Percentiles rank a stretch among this genome's conserved stretches.
These are phyloP conservation scores for Zaprionus inermis DNA, from an alignment of 1,140 invertebrate species.

Conservation along the genomic window DNA sequence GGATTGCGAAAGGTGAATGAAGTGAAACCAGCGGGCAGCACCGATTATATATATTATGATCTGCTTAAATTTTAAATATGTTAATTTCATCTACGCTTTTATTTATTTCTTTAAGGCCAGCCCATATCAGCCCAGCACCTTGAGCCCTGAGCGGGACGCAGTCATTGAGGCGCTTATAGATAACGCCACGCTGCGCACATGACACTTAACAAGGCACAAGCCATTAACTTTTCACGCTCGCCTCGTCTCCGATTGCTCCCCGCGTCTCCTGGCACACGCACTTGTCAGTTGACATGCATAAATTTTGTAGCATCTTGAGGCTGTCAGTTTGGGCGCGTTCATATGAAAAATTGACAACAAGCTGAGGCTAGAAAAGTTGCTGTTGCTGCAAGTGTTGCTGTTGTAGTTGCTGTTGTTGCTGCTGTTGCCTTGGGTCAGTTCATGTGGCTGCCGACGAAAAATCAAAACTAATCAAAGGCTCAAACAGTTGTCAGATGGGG, in stretches of 20 bases:
- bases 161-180: conserved; percentile 53
- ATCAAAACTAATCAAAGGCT: conserved; percentile 72
- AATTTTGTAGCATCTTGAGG: conserved; percentile 48
- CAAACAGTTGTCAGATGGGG: conserved; percentile 40
- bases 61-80: background rate
- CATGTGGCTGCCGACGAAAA: conserved; percentile 32
- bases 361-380: conserved; percentile 32
- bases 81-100: background rate
- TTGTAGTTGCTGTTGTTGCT: background rate
- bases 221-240: conserved; percentile 63
- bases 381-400: conserved; percentile 1
- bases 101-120: background rate
- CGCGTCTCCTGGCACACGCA: conserved; percentile 28
- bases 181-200: conserved; percentile 48
- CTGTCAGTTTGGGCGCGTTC: conserved; percentile 60
- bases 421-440: conserved; percentile 38
- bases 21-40: background rate
- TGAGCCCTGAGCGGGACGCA: background rate
- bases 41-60: background rate
- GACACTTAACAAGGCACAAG: conserved; percentile 70
- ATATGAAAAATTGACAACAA: conserved; percentile 70
- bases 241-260: background rate
- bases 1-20: background rate
- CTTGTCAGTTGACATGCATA: conserved; percentile 70
- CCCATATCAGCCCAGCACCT: background rate